phyloP scores from a whole-genome alignment of 1,140 invertebrate genomes.

The Monochamus saltuarius region DNA sequence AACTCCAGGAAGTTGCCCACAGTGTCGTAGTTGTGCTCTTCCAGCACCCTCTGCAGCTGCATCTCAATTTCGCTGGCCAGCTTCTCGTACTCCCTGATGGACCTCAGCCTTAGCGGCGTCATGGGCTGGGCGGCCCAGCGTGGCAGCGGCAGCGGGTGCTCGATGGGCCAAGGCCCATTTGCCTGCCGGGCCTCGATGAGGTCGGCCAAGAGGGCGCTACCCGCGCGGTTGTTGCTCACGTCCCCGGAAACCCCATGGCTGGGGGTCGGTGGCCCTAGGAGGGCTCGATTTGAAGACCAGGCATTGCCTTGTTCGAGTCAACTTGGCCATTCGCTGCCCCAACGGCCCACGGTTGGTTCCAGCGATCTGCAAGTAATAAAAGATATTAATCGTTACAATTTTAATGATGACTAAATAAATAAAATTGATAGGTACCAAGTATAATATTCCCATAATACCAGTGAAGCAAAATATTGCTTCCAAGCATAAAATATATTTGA shows the following conservation, averaged over 20 bases:
- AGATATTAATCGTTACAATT: too few species aligned
- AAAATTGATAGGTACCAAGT: too few species aligned
- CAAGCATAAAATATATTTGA: too few species aligned
- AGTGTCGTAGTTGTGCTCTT: conserved; percentile 82
- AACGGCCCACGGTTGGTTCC: conserved; percentile 76
- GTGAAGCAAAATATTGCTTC: too few species aligned
- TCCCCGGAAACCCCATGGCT: conserved; percentile 21
- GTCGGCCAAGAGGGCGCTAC: conserved; percentile 26
- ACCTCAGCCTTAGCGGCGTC: conserved; percentile 54
- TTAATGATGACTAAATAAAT: conserved; percentile 47
- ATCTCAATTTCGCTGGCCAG: conserved; percentile 74
- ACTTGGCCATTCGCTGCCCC: conserved; percentile 90
- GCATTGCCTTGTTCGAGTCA: conserved; percentile 74
- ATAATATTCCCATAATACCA: too few species aligned
- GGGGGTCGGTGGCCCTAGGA: conserved; percentile 37
- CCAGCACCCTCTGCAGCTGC: conserved; percentile 72
- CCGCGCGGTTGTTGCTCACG: conserved; percentile 1
- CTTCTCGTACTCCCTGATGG: conserved; percentile 75
- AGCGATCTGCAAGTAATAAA: conserved; percentile 58
- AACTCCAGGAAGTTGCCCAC: conserved; percentile 82
- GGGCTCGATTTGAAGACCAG: conserved; percentile 56
- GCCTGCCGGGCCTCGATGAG: conserved; percentile 53
- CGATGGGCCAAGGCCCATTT: conserved; percentile 60
- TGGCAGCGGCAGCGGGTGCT: conserved; percentile 68
- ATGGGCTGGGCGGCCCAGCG: conserved; percentile 58